Percentiles rank a stretch among this genome's conserved stretches.
Conservation (phyloP, 2,113 vertebrate species). For the Epinephelus moara region DNA sequence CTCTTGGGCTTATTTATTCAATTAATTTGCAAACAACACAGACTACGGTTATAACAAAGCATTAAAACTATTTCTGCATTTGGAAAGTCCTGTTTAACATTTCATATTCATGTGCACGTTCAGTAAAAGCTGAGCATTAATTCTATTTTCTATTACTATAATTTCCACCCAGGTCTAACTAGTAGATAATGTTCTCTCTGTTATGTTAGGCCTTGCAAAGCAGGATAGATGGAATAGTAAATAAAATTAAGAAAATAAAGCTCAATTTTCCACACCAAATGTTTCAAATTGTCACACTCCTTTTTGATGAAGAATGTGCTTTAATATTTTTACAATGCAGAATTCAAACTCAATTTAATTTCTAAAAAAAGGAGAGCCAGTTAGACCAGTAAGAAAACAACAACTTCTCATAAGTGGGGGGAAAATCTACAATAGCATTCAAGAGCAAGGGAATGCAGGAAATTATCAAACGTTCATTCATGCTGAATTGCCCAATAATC, state of each 20-base stretch:
- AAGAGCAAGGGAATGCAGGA: slow-evolving; percentile 17
- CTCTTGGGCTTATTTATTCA: not conserved
- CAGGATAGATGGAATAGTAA: not conserved
- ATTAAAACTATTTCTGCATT: not conserved
- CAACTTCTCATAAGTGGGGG: no score
- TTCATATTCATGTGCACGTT: not conserved
- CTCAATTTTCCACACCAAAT: not conserved
- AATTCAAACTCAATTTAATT: not conserved
- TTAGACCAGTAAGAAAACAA: not conserved
- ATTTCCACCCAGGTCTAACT: not conserved
- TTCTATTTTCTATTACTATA: not conserved
- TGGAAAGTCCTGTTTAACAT: not conserved
- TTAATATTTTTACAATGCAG: not conserved
- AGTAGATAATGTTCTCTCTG: not conserved
- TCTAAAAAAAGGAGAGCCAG: not conserved
- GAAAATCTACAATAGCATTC: slow-evolving; percentile 1
- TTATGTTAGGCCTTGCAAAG: not conserved
- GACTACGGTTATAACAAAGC: not conserved
- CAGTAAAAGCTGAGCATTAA: not conserved
- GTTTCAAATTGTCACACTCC: not conserved
- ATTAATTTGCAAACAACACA: slow-evolving; percentile 12
- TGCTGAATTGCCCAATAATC: slow-evolving; percentile 50
- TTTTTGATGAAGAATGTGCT: not conserved
- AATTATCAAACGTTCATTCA: slow-evolving; percentile 28
- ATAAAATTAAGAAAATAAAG: not conserved